Evolutionary conservation across 2,113 vertebrate genomes (phyloP).

Genomic region (Equus przewalskii): DNA sequence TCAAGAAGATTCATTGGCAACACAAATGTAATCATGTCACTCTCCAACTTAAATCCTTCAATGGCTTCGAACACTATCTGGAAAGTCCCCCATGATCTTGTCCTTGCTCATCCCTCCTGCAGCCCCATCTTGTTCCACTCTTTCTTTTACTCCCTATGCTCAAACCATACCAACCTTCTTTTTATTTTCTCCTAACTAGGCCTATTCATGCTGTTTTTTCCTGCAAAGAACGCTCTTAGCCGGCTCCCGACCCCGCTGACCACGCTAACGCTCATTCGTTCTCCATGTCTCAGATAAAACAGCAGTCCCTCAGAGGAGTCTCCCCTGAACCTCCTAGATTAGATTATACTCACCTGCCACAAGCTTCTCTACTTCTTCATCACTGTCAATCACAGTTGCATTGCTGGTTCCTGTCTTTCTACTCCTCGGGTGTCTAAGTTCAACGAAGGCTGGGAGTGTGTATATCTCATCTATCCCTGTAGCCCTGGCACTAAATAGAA

Average conservation of each 20-base stretch:
- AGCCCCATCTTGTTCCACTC: not conserved
- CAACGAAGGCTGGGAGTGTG: not conserved
- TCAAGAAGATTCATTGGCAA: constrained; percentile 33
- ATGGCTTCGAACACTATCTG: not conserved
- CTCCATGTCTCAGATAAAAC: not conserved
- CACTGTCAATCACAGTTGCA: not conserved
- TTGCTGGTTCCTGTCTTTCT: not conserved
- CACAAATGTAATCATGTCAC: not conserved
- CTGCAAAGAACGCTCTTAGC: not conserved
- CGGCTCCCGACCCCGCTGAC: too few relatives aligned
- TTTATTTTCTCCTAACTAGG: not conserved
- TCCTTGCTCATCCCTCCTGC: not conserved
- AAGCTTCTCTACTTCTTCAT: not conserved
- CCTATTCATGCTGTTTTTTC: not conserved
- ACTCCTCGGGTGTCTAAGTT: not conserved
- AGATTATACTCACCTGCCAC: not conserved
- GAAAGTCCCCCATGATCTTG: not conserved
- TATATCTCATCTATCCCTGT: not conserved
- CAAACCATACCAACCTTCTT: not conserved
- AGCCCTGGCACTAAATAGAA: not conserved
- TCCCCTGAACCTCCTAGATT: not conserved
- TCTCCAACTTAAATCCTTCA: constrained; percentile 16
- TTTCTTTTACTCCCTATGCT: not conserved
- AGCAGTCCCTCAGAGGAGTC: not conserved
- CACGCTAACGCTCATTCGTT: not conserved